Base-by-base conservation (phyloP, 23 tunicate genomes). In the Trididemnum nubilum region DNA sequence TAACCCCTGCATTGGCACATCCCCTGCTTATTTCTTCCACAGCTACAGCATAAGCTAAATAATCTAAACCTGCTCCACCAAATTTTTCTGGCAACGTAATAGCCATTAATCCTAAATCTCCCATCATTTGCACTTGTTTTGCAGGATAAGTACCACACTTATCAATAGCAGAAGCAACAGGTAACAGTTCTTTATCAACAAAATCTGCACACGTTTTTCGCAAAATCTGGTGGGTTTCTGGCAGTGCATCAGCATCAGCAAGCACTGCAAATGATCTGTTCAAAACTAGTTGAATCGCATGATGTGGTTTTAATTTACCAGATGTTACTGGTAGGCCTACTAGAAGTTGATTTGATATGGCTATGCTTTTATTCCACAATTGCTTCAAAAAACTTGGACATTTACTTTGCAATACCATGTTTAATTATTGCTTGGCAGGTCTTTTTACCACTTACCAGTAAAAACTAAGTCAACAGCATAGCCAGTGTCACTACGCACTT, bases 21-120 rank as follows among this genome's bases (percentile, higher is more conserved):
- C 99, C 99, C 67, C 99, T 44, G 60, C 94, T 87, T 5, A 94
- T 85, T 76, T 94, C 98, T 75, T 94, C 98, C 92, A 88, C 83
- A 1, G 87, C 90, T 35, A 94, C 79, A 12, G 98, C 98, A 65
- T 94, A 94, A 38, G 98, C 98, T 71, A 94, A 36, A 30, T 61
- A 74, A 69, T 88, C 90, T 84, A 94, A 64, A 21, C 98, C 98
- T 38, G 98, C 84, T 1, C 98, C 98, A 28, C 94, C 89, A 51
- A 73, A 70, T 30, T 73, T 18, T 29, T 80, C 90, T 36, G 87
- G 81, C 3, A 78, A 59, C 72, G 88, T 77, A 50, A 94, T 65
- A 26, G 85, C 98, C 98, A 94, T 88, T 33, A 94, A 61, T n/a
- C 98, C 98, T 82, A 94, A 83, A 36, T 94, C 98, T 4, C 90